Percentiles rank a stretch among this genome's conserved stretches.
Conservation (phyloP, 2,797 vertebrate species). For the Enteromius viviparus region DNA sequence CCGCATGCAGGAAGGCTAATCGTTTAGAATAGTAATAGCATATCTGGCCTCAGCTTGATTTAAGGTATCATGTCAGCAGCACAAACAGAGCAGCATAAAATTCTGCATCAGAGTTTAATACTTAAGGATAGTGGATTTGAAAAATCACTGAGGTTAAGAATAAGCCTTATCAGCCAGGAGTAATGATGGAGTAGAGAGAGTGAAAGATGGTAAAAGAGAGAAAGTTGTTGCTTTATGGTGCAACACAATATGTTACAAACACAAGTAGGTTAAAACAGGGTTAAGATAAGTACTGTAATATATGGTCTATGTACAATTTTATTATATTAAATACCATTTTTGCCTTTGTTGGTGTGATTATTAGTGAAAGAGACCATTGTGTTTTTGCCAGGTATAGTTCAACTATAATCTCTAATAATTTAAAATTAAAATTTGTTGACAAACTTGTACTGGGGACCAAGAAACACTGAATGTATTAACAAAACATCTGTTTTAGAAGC, state of each 20-base stretch:
- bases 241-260: not conserved
- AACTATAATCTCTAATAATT: not conserved
- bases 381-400: not conserved
- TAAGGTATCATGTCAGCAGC: constrained; percentile 9
- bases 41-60: not conserved
- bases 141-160: not conserved
- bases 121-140: not conserved
- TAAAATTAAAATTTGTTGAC: not conserved
- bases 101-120: not conserved
- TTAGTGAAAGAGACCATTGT: not conserved
- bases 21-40: not conserved
- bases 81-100: not conserved
- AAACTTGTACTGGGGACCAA: not conserved
- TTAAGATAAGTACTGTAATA: not conserved
- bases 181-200: not conserved
- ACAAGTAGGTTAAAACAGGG: not conserved
- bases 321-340: not conserved
- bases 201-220: not conserved
- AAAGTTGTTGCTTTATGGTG: not conserved
- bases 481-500: not conserved
- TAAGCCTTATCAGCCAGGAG: not conserved
- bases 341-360: not conserved
- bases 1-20: not conserved
- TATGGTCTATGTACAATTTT: not conserved
- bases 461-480: not conserved